Base-by-base conservation (phyloP, 2,113 vertebrate species). In the Chaenocephalus aceratus region DNA sequence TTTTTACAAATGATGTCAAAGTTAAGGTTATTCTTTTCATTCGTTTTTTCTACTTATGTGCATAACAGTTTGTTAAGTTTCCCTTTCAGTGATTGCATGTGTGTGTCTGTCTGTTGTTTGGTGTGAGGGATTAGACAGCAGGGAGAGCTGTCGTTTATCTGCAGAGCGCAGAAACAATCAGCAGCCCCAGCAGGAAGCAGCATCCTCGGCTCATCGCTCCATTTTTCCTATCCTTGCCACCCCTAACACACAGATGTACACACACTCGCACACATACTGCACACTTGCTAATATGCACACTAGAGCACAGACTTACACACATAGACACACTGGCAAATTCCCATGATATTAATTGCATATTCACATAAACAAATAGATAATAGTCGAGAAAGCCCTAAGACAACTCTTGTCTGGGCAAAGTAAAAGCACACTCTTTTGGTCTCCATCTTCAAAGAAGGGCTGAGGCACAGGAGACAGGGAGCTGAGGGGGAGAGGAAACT, bases 111-210 rank as follows among this genome's bases (percentile, higher is more conserved):
- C 5, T 88, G 70, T 82, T 86, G 79, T 79, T 67, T 83, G 74
- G 36, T 80, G 5, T 64, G 75, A 89, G 79, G 91, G 91, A 93
- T 93, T 91, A 92, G 89, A 90, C 90, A 89, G 80, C 88, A 79
- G 92, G 77, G 85, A 89, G 72, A 86, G 72, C 82, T 69, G 84
- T 73, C 72, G 68, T 93, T 94, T 93, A 93, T 94, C 94, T 87
- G 88, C 80, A 66, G 84, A 81, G 72, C 83, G 77, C 92, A 92
- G 91, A 92, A 91, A 91, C 91, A 94, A 94, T 93, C 91, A 91
- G 82, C 73, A 59, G 16, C 86, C 87, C 7, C 87, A 88, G 88
- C 90, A 89, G 87, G 90, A 91, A 82, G 85, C 79, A 3, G 71
- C 84, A 41, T 84, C 62, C 85, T 79, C 57, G 0, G 64, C 82